Base-by-base conservation (phyloP, 2,113 vertebrate genomes). In the Chlamydotis undulata region DNA sequence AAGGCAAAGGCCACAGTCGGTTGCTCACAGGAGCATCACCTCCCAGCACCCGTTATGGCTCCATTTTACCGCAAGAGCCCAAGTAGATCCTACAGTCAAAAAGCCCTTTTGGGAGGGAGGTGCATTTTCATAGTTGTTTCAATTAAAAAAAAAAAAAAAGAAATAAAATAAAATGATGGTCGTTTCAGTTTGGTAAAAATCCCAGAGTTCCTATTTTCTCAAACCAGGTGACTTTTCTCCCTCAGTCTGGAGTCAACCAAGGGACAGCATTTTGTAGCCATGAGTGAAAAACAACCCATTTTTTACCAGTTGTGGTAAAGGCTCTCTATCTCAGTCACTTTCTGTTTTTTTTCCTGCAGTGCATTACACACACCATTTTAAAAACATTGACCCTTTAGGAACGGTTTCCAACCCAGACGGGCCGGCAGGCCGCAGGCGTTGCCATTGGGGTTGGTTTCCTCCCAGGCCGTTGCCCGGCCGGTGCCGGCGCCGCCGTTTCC, bases 261-360 rank as follows among this genome's bases (percentile, higher is more conserved):
- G 16, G 43, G 31, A 22, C 24, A 0, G 1, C 26, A 33, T 50
- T 33, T 59, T 63, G 52, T 43, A 18, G 45, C 12, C 73, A 39
- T 0, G 0, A 28, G 5, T 26, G 35, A 43, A 53, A 89, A 70
- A 39, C 2, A 76, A 47, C 4, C 55, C 7, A 7, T 14, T 81
- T 65, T 15, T 15, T 22, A 15, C 7, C 3, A 12, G 9, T 39
- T 3, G 23, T 12, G 18, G 10, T 8, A 14, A 29, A 7, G 39
- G 21, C 37, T 60, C 19, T 5, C 28, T 35, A 45, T 50, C 75
- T 63, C 50, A 39, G 1, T 11, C 19, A 15, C 37, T 31, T 56
- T 31, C 19, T 52, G 52, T 18, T 35, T 37, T 56, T 49, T 29
- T 10, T 21, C 37, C 83, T 35, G 10, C 2, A 33, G 26, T 5